These are phyloP conservation scores for Leptocoma aspasia DNA, from an alignment of 2,113 vertebrate species.

Conservation along the genomic window DNA sequence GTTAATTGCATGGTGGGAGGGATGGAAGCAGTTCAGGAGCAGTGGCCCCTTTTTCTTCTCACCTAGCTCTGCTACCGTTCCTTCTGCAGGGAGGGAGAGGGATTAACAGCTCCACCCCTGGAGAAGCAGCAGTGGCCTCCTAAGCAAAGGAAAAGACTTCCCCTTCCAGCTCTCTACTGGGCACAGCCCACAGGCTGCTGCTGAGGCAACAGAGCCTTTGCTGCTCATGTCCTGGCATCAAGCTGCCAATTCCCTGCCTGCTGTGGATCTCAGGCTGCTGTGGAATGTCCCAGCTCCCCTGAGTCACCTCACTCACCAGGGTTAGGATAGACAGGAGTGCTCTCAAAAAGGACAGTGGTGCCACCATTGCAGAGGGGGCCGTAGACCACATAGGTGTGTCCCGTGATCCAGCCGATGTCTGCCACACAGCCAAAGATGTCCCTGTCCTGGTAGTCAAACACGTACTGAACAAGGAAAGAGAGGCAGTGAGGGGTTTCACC, in stretches of 20 bases:
- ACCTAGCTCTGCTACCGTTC: neutral
- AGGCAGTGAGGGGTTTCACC: neutral
- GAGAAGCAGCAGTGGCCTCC: neutral
- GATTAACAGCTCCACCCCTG: neutral
- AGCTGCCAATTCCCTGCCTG: neutral
- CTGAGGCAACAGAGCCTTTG: neutral
- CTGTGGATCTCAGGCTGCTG: neutral
- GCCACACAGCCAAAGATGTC: constrained; percentile 82
- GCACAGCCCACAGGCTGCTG: rapidly evolving
- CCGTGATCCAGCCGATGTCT: constrained; percentile 84
- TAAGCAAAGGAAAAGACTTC: neutral
- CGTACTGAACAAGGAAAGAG: constrained; percentile 63
- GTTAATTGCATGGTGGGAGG: neutral
- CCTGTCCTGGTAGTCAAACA: constrained; percentile 80
- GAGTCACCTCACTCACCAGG: constrained; percentile 53
- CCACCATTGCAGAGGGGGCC: constrained; percentile 82
- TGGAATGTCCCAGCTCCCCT: neutral
- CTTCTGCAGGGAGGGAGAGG: neutral
- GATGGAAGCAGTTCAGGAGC: neutral
- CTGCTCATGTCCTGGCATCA: neutral
- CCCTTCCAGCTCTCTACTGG: neutral
- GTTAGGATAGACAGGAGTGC: constrained; percentile 78
- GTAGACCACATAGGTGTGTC: constrained; percentile 80
- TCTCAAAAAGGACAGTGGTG: constrained; percentile 83
- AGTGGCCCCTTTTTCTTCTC: neutral